Evolutionary conservation across 1,140 invertebrate species (phyloP).

Genomic region (Planococcus citri): DNA sequence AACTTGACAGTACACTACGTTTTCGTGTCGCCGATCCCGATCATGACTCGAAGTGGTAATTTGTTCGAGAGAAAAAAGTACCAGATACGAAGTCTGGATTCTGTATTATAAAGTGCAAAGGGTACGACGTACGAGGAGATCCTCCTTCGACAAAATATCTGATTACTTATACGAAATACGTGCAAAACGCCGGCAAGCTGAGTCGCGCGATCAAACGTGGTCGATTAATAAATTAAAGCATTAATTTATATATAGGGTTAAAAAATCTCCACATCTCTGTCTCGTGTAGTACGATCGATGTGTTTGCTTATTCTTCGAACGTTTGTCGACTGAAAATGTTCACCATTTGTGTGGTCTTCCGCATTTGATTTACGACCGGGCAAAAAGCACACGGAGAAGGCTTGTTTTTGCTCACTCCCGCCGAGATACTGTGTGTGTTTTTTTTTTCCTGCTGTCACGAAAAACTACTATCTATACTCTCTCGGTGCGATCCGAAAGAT

Average conservation of each 20-base stretch:
- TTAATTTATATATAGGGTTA: background rate
- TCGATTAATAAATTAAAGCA: background rate
- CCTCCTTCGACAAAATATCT: background rate
- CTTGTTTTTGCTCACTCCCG: constrained; percentile 1
- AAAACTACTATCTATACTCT: background rate
- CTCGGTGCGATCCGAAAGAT: background rate
- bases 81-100: background rate
- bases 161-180: background rate
- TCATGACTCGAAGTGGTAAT: background rate
- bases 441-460: constrained; percentile 1
- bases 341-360: background rate
- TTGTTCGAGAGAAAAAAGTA: background rate
- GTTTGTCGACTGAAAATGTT: background rate
- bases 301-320: no score
- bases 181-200: background rate
- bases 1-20: background rate
- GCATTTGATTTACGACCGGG: constrained; percentile 1
- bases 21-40: background rate
- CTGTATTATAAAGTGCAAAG: no score
- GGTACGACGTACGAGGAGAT: no score
- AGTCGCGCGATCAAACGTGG: background rate
- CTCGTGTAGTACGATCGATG: background rate
- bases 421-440: constrained; percentile 5
- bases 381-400: constrained; percentile 5
- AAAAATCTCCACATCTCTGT: no score